Evolutionary conservation across 2,888 invertebrate genomes (phyloP), one percentile per base, ranked within the genome.

Genomic region (Zygaena filipendulae): DNA sequence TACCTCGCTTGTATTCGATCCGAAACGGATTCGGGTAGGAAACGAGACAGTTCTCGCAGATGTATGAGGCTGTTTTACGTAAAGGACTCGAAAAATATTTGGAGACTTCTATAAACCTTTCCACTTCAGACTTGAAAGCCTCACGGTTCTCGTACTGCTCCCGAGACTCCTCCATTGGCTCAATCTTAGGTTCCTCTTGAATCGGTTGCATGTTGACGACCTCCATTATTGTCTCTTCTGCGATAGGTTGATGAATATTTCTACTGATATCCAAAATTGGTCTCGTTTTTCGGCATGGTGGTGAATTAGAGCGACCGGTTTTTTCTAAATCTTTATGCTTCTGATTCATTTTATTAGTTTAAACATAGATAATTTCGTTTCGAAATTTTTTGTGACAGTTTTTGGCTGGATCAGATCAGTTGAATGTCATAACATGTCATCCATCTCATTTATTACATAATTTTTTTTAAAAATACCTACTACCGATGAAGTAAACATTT

Each of bases 21-120:
- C 56, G 52, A 35, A 49, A 62, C 2, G 55, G 45, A 33, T 53
- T 64, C 2, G 75, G 74, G 35, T 66, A 70, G 1, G 71, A 58
- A 3, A 74, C 60, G 0, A 75, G 51, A 2, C 51, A 43, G 13
- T 53, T 63, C 34, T 75, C 75, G 35, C 71, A 67, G 4, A 72
- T 52, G 34, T 75, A 75, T 0, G 75, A 68, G 2, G 75, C 74
- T 2, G 67, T 63, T 48, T 70, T 74, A 3, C 57, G 52, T 3
- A 74, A 39, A 2, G 74, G 74, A 30, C 66, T 71, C 1, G 74
- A 69, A 36, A 74, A 77, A 33, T 71, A 69, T 36, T 74, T 69
- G 0, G 75, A 71, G 33, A 77, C 71, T 47, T 75, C 71, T 21
- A 77, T 62, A 33, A 77, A 75, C 29, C 64, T 50, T 40, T 67